Base-by-base conservation (phyloP, 1,140 invertebrate species). In the silkworm (Bombyx mori) region DNA sequence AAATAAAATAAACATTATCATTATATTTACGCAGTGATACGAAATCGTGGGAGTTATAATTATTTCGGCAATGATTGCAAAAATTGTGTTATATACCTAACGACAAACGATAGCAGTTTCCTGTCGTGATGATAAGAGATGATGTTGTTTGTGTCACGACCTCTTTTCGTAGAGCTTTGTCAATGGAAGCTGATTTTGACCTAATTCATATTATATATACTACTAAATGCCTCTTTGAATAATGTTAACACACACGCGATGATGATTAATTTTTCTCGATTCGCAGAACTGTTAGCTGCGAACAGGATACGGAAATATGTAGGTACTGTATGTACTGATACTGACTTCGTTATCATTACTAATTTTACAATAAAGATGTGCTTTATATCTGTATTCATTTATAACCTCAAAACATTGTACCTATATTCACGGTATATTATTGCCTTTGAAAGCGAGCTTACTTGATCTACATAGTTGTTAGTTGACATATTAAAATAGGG, bases 11-110 rank as follows among this genome's bases (percentile, higher is more conserved):
- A 35, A 35, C 2, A 35, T 35, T 51, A 35, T 51, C 42, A 54
- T 44, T 57, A 49, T 63, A 56, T 67, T 53, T 51, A 48, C 35
- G 35, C 47, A 48, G 44, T 52, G 57, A 66, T 63, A 65, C 44
- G 35, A 63, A 60, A 68, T 60, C 65, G 76, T 79, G 75, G 77
- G 71, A 82, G 77, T 79, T 71, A 69, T 56, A 60, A 62, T 83
- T 80, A 86, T 84, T 86, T 86, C 81, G 83, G 81, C 81, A 84
- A 84, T 69, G 74, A 81, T 85, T 86, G 83, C 83, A 85, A 85
- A 85, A 83, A 85, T 82, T 83, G 66, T 82, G 75, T 79, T 84
- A 79, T 74, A 69, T 79, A 82, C 73, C 73, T 73, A 82, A 71
- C 81, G 75, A 80, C 81, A 79, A 81, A 69, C 77, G 83, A 86